phyloP scores from a whole-genome alignment of 2,888 invertebrate species.

The Ectemnius cavifrons region DNA sequence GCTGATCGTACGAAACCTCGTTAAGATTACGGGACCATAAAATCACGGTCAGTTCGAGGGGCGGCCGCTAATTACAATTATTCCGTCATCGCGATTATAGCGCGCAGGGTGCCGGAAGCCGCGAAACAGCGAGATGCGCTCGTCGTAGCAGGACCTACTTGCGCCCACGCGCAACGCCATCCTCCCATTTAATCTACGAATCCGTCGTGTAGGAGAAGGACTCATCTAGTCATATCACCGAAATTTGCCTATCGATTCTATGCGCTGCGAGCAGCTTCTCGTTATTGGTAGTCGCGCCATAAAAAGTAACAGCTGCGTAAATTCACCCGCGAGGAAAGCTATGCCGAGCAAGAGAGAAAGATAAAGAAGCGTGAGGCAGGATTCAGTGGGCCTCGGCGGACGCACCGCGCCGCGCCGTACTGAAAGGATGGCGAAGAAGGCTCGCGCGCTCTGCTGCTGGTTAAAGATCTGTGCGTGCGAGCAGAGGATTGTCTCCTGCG shows the following conservation, averaged over 20 bases:
- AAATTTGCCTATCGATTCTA: too few species aligned
- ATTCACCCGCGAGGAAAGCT: not conserved
- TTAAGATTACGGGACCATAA: conserved; percentile 55
- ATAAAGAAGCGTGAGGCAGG: too few species aligned
- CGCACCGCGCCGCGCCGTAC: too few species aligned
- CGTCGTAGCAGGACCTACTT: not conserved
- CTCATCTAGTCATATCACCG: too few species aligned
- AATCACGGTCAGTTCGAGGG: conserved; percentile 37
- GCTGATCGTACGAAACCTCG: conserved; percentile 38
- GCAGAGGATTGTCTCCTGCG: not conserved
- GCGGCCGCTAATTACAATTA: conserved; percentile 44
- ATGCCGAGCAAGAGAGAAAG: too few species aligned
- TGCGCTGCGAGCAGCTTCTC: too few species aligned
- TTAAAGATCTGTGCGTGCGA: too few species aligned
- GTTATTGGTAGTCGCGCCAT: not conserved
- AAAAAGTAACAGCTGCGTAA: conserved; percentile 5
- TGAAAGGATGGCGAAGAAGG: not conserved
- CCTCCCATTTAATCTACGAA: not conserved
- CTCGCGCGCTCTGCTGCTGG: not conserved
- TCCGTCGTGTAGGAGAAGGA: too few species aligned
- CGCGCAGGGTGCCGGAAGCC: conserved; percentile 25
- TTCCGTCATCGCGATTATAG: conserved; percentile 29
- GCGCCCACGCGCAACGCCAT: not conserved
- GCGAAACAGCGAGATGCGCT: not conserved
- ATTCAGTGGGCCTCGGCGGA: too few species aligned